These are phyloP conservation scores for Porites cylindrica DNA, from an alignment of 92 coral and sea anemone genomes.

Conservation along the genomic window DNA sequence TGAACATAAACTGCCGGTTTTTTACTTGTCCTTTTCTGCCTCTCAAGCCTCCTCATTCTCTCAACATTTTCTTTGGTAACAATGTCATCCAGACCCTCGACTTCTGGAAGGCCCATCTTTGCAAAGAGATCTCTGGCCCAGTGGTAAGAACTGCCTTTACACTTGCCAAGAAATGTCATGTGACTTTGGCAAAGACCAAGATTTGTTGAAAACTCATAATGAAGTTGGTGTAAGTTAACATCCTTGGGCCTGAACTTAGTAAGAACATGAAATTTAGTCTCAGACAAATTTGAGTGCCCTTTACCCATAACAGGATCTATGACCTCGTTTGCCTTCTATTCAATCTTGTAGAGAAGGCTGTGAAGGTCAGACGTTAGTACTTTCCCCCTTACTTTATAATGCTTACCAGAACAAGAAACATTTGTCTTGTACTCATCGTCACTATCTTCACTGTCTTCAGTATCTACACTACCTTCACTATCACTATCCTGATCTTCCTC, in stretches of 20 bases:
- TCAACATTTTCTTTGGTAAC: slow-evolving; percentile 19
- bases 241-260: slow-evolving; percentile 32
- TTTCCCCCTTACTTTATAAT: background rate
- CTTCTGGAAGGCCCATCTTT: slow-evolving; percentile 45
- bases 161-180: slow-evolving; percentile 43
- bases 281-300: slow-evolving; percentile 57
- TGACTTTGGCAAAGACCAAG: slow-evolving; percentile 46
- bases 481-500: background rate
- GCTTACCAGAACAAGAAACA: too few species aligned
- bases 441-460: slow-evolving; percentile 25
- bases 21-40: background rate
- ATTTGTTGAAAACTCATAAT: slow-evolving; percentile 51
- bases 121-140: slow-evolving; percentile 45
- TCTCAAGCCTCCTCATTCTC: slow-evolving; percentile 14
- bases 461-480: background rate
- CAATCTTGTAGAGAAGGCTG: slow-evolving; percentile 44
- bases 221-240: slow-evolving; percentile 5
- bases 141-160: slow-evolving; percentile 49
- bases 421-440: background rate
- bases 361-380: slow-evolving; percentile 47
- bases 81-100: slow-evolving; percentile 41
- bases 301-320: slow-evolving; percentile 40
- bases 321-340: slow-evolving; percentile 53
- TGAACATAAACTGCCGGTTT: too few species aligned
- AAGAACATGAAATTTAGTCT: slow-evolving; percentile 39